Evolutionary conservation across 1,140 invertebrate genomes (phyloP), one percentile per base, ranked within the genome.

Genomic region (Atta cephalotes): DNA sequence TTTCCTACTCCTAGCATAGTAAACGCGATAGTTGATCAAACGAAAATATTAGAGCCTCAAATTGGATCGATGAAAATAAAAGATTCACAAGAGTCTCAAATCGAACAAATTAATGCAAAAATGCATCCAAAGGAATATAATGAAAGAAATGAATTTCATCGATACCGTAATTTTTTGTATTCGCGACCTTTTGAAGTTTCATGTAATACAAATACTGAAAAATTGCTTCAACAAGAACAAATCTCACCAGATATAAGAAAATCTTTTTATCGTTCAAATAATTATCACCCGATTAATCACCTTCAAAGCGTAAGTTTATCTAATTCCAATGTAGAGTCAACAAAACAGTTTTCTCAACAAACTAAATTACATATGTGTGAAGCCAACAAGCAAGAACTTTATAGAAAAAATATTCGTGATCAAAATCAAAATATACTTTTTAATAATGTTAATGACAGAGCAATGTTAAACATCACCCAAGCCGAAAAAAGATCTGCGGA

Each of bases 31-130:
- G 6, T 60, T 49, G 7, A 62, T 49, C 53, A n/a, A 82, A 28
- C 18, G 3, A 62, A 60, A 21, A 18, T 31, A n/a, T n/a, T 25
- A 1, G 21, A 74, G 9, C 18, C 39, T 49, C 68, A 53, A 25
- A 81, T 45, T 18, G 66, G 3, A 39, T 31, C 53, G 18, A 72
- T 72, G 39, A 28, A 62, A 35, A 62, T 82, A 45, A 16, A 74
- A 9, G 25, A 62, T 14, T 28, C 35, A 14, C 53, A 66, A 62
- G 35, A 82, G 3, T 39, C 45, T 5, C 28, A 56, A 25, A 7
- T 51, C 6, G 16, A 74, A 18, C 14, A 74, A 0, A 21, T 31
- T 21, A 21, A 72, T 28, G 18, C 60, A 62, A 62, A 74, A 12
- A 35, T 74, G 3, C 6, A 10, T 35, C 1, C 53, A 18, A 28